Base-by-base conservation (phyloP, 2,797 vertebrate genomes). In the Streptopelia turtur region DNA sequence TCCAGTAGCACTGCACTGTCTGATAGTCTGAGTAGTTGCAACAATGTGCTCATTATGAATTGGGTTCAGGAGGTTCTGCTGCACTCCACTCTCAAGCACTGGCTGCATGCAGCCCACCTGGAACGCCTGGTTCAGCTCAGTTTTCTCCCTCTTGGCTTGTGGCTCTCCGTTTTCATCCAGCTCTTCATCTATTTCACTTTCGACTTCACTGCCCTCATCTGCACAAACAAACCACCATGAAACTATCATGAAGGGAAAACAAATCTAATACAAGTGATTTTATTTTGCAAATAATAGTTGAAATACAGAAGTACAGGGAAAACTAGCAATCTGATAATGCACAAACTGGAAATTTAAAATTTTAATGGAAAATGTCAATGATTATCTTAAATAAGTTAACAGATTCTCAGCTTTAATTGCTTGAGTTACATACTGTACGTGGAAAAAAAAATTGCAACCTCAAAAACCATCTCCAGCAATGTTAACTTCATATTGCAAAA, bases 1-100 rank as follows among this genome's bases (percentile, higher is more conserved):
- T 97, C 99, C 99, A 31, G 99, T 98, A 90, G 99, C 95, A 96
- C 99, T 99, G 98, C 99, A 99, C 96, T 99, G 99, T 96, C 99
- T 98, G 97, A 99, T 99, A 97, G 99, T 99, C 97, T 99, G 99
- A 68, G 99, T 98, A 68, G 97, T 98, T 15, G 98, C 96, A 72
- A 99, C 98, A 93, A 99, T 99, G 98, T 99, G 99, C 96, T 99
- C 99, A 3, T 98, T 98, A 87, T 99, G 99, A 95, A 99, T 97
- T 33, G 99, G 98, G 96, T 98, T 99, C 95, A 99, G 98, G 81
- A 99, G 98, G 81, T 98, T 98, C 10, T 98, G 99, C 91, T 99
- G 98, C 93, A 99, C 98, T 37, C 96, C 93, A 55, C 97, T 97
- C 92, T 98, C 98, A 5, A 98, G 98, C 45, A 98, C 97, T n/a